These are phyloP conservation scores for Strix aluco DNA, from an alignment of 2,113 vertebrate genomes.

Conservation along the genomic window DNA sequence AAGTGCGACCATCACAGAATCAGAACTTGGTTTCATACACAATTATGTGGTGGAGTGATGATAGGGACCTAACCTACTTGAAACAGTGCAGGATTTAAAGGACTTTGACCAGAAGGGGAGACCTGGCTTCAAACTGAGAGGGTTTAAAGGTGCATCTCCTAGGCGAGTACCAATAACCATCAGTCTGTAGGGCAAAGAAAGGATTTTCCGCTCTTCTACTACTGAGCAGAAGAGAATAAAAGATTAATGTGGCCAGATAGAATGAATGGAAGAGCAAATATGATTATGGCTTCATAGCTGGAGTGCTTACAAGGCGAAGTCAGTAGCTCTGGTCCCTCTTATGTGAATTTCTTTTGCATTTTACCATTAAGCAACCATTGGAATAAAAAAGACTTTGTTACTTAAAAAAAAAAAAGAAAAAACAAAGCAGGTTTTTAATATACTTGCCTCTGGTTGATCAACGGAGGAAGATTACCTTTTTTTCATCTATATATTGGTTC, in stretches of 20 bases:
- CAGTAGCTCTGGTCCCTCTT: background rate
- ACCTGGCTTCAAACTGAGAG: background rate
- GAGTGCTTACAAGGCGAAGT: background rate
- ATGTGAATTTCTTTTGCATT: background rate
- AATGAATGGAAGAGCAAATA: background rate
- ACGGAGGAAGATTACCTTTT: background rate
- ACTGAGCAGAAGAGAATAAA: background rate
- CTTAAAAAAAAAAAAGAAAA: background rate
- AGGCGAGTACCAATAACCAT: background rate
- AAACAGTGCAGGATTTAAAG: background rate
- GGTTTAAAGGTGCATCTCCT: background rate
- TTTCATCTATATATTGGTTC: background rate
- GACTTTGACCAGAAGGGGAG: background rate
- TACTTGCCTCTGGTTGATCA: background rate
- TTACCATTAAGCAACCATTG: background rate
- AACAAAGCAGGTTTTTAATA: background rate
- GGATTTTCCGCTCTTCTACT: background rate
- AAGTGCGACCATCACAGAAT: background rate
- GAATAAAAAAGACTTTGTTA: background rate
- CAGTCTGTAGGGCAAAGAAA: background rate
- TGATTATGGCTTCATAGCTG: background rate
- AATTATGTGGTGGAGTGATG: fast-evolving
- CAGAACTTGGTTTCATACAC: fast-evolving
- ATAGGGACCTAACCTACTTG: background rate
- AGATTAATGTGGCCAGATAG: background rate